These are phyloP conservation scores for Drosophila athabasca DNA, from an alignment of 1,140 invertebrate species.

Conservation along the genomic window DNA sequence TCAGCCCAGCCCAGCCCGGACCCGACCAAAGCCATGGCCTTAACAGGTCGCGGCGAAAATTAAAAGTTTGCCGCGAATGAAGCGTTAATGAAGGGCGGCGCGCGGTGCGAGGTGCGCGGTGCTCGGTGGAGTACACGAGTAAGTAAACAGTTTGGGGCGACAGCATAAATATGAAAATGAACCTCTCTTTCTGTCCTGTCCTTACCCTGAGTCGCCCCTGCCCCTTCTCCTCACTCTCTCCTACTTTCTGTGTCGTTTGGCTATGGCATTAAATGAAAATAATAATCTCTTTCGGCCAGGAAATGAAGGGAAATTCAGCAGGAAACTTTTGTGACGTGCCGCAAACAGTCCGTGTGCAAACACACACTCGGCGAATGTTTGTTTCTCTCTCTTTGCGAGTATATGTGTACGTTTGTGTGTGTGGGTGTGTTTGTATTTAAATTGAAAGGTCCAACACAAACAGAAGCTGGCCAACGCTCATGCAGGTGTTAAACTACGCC, in stretches of 20 bases:
- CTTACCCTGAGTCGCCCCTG: no score
- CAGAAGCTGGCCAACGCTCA: constrained; percentile 32
- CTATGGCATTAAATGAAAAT: constrained; percentile 71
- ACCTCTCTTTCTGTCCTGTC: neutral
- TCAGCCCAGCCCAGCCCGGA: neutral
- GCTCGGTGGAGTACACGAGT: constrained; percentile 10
- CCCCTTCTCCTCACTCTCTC: no score
- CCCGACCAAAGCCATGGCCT: constrained; percentile 34
- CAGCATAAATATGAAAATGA: constrained; percentile 58
- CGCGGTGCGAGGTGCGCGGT: constrained; percentile 19
- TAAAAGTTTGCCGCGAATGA: constrained; percentile 61
- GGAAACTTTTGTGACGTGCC: constrained; percentile 79
- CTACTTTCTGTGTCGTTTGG: constrained; percentile 48
- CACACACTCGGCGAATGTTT: constrained; percentile 25
- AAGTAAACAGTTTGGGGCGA: constrained; percentile 59
- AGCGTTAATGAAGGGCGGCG: constrained; percentile 70
- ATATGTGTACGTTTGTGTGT: constrained; percentile 8
- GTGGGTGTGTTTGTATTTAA: constrained; percentile 44
- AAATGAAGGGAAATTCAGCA: constrained; percentile 81
- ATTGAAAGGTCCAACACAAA: constrained; percentile 50
- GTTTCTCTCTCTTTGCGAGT: neutral
- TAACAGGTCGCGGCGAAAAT: constrained; percentile 56
- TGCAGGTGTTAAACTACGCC: constrained; percentile 52
- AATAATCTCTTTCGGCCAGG: constrained; percentile 76
- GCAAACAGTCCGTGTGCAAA: constrained; percentile 68